phyloP scores from a whole-genome alignment of 2,113 vertebrate genomes.

The Phrynocephalus versicolor region DNA sequence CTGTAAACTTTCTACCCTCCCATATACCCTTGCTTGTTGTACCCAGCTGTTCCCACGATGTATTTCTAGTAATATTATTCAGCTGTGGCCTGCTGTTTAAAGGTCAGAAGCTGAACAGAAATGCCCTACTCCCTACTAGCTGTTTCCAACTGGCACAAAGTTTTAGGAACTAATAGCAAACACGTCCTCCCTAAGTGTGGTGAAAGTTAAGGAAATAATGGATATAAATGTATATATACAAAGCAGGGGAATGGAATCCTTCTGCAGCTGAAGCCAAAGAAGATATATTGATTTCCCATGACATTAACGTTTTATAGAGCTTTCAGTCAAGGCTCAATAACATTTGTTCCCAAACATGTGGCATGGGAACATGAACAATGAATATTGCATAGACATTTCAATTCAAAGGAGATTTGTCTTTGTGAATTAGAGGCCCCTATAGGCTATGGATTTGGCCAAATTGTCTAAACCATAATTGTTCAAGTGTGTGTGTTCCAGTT shows the following conservation, averaged over 20 bases:
- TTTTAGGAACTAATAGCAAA: not conserved
- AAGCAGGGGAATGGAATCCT: not conserved
- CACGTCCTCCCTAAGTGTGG: not conserved
- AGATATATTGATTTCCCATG: conserved; percentile 14
- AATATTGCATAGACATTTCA: conserved; percentile 17
- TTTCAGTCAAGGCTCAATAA: conserved; percentile 9
- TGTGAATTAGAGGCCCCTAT: conserved; percentile 21
- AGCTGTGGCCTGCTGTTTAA: not conserved
- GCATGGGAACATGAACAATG: conserved; percentile 10
- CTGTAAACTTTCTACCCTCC: too few species aligned
- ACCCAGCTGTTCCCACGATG: not conserved
- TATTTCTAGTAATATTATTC: not conserved
- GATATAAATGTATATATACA: conserved; percentile 10
- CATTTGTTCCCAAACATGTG: not conserved
- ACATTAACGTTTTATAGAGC: conserved; percentile 4
- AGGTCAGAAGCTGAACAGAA: not conserved
- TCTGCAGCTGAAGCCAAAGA: not conserved
- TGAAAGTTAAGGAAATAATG: not conserved
- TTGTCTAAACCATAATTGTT: conserved; percentile 18
- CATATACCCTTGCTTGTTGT: not conserved
- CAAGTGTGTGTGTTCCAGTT: conserved; percentile 11
- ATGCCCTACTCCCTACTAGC: not conserved
- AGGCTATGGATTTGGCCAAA: conserved; percentile 8
- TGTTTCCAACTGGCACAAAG: not conserved
- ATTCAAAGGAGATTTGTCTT: not conserved